Evolutionary conservation across 2,797 vertebrate species (phyloP).

Genomic region (Heliangelus exortis): DNA sequence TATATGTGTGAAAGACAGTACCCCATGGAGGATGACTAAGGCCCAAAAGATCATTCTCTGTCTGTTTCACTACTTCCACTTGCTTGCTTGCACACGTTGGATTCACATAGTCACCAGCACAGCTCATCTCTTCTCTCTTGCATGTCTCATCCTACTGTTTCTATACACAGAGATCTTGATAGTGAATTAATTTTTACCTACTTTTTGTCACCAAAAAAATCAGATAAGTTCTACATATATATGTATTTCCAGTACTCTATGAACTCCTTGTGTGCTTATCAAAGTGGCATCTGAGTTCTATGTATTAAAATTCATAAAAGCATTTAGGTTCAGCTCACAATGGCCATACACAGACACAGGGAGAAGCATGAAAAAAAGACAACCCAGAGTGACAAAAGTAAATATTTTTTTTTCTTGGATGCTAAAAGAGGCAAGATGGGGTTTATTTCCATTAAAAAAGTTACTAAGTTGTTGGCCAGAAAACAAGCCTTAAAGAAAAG

Average conservation of each 20-base stretch:
- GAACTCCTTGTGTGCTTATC: background rate
- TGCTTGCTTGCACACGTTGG: background rate
- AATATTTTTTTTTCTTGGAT: background rate
- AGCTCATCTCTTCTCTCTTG: background rate
- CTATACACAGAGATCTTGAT: background rate
- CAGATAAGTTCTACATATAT: background rate
- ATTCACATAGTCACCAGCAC: background rate
- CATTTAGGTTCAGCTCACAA: background rate
- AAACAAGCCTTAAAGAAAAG: background rate
- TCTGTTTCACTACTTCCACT: background rate
- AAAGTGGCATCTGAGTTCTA: background rate
- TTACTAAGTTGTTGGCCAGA: background rate
- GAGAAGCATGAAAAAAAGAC: background rate
- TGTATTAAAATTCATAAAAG: background rate
- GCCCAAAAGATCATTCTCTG: too few relatives aligned
- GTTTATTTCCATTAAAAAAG: background rate
- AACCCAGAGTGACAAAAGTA: background rate
- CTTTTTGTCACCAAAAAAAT: background rate
- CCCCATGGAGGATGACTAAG: background rate
- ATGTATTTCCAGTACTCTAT: background rate
- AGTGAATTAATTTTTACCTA: background rate
- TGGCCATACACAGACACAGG: background rate
- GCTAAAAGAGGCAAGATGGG: background rate
- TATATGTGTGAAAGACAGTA: background rate
- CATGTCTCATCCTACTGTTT: background rate